A percentile compares a stretch with the other conserved stretches of the same genome.
Evolutionary conservation across 2,888 invertebrate species (phyloP).

Genomic region (Hedychridium roseum): DNA sequence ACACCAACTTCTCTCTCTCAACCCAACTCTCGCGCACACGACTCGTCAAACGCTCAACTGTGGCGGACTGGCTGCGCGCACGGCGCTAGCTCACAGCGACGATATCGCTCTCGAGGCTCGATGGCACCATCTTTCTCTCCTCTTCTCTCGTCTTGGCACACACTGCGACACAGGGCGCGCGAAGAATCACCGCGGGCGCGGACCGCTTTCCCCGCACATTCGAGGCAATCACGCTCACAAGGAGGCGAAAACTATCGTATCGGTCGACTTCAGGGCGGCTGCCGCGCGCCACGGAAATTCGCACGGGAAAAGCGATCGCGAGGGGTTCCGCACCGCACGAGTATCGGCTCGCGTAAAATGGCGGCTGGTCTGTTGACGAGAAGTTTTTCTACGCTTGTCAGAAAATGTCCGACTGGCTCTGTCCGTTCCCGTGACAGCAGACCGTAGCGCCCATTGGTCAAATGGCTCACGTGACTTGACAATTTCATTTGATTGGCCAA

Average conservation of each 20-base stretch:
- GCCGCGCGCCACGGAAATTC: slow-evolving; percentile 48
- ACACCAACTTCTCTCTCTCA: too few relatives aligned
- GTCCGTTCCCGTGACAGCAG: slow-evolving; percentile 63
- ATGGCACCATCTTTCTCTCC: slow-evolving; percentile 50
- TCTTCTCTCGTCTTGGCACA: slow-evolving; percentile 35
- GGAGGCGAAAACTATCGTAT: slow-evolving; percentile 38
- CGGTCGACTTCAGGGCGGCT: slow-evolving; percentile 41
- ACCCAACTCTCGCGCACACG: slow-evolving; percentile 28
- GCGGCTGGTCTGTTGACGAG: slow-evolving; percentile 91
- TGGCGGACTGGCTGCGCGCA: slow-evolving; percentile 58
- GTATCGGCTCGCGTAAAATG: slow-evolving; percentile 81
- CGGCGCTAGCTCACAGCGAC: slow-evolving; percentile 58
- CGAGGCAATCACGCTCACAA: slow-evolving; percentile 36
- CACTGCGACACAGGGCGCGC: slow-evolving; percentile 50
- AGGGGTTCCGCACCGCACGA: slow-evolving; percentile 53
- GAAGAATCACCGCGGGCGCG: slow-evolving; percentile 42
- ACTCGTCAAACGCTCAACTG: slow-evolving; percentile 43
- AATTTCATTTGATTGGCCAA: slow-evolving; percentile 59
- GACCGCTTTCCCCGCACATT: slow-evolving; percentile 45
- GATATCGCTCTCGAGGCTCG: slow-evolving; percentile 53
- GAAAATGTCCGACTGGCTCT: slow-evolving; percentile 69
- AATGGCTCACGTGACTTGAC: slow-evolving; percentile 64
- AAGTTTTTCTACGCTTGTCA: slow-evolving; percentile 96
- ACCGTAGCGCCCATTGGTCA: slow-evolving; percentile 26
- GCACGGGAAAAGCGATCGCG: slow-evolving; percentile 46